Base-by-base conservation (phyloP, 1,140 invertebrate genomes). In the Grapholita molesta region DNA sequence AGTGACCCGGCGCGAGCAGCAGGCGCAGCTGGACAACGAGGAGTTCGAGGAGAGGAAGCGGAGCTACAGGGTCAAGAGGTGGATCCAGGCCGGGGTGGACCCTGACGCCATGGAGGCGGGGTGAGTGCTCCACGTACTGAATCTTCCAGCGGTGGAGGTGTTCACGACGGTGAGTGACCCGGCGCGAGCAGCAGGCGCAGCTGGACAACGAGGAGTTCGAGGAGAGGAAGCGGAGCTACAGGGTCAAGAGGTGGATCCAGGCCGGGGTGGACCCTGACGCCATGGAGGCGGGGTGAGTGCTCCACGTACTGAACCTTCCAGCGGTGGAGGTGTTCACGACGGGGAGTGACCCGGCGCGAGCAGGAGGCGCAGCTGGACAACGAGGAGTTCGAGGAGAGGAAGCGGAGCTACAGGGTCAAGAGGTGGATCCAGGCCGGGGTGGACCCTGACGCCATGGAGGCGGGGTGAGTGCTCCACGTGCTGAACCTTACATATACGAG, bases 141-240 rank as follows among this genome's bases (percentile, higher is more conserved):
- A n/a, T n/a, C n/a, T n/a, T n/a, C n/a, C n/a, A 91, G 96, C 98
- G 0, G 93, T 95, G 23, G 95, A 95, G 72, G 98, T 99, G 73
- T 95, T 98, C 69, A 97, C 96, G 5, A 97, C 99, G 92, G 96
- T 99, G 12, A 96, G 97, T 70, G 96, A 99, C 0, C 96, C 97
- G 0, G 96, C 96, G 78, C 93, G 98, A 61, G 97, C 99, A 89
- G 97, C 96, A 98, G 88, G 97, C 99, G 61, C 95, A 95, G 82
- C 89, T 99, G 23, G 98, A 99, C 80, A 96, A 98, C 86, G 95
- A 95, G 73, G 96, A 99, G 83, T 98, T 98, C 88, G 97, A 97
- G 83, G 97, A 99, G 85, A 95, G 96, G 69, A 96, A 95, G 77
- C 93, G 95, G 73, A 97, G 97, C 64, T 97, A 99, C 92, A 96